These are phyloP conservation scores for Melipona quadrifasciata DNA, from an alignment of 1,140 invertebrate species.

Conservation along the genomic window DNA sequence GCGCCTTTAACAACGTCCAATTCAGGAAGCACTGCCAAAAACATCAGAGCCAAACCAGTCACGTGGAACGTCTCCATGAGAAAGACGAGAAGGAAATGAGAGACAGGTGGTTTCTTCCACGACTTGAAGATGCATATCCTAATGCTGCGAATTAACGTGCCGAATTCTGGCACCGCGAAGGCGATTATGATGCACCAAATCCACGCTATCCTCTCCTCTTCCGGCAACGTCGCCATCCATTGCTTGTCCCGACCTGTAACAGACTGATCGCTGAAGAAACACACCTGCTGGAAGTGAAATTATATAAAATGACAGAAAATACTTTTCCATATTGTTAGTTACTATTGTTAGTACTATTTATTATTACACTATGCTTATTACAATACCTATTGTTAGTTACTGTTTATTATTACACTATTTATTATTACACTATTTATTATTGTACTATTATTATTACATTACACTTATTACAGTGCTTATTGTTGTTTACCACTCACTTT, in stretches of 20 bases:
- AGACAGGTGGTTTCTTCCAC: conserved; percentile 85
- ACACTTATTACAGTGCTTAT: no score
- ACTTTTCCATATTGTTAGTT: no score
- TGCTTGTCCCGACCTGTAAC: conserved; percentile 91
- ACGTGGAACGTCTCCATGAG: conserved; percentile 94
- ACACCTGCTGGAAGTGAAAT: not conserved
- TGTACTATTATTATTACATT: no score
- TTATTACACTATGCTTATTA: no score
- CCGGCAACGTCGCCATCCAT: conserved; percentile 89
- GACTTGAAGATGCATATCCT: conserved; percentile 96
- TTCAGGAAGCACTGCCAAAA: conserved; percentile 94
- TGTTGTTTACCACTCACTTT: no score
- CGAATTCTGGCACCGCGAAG: conserved; percentile 93
- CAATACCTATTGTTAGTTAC: no score
- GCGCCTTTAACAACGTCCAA: conserved; percentile 95
- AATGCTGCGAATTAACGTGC: conserved; percentile 90
- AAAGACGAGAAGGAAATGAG: conserved; percentile 88
- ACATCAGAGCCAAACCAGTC: conserved; percentile 91
- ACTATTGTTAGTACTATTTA: no score
- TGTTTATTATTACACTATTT: no score
- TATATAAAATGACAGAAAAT: not conserved
- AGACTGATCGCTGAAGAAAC: not conserved
- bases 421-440: no score
- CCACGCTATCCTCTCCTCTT: conserved; percentile 93
- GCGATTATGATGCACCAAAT: conserved; percentile 95